Base-by-base conservation (phyloP, 1,140 invertebrate species). In the Drosophila santomea region DNA sequence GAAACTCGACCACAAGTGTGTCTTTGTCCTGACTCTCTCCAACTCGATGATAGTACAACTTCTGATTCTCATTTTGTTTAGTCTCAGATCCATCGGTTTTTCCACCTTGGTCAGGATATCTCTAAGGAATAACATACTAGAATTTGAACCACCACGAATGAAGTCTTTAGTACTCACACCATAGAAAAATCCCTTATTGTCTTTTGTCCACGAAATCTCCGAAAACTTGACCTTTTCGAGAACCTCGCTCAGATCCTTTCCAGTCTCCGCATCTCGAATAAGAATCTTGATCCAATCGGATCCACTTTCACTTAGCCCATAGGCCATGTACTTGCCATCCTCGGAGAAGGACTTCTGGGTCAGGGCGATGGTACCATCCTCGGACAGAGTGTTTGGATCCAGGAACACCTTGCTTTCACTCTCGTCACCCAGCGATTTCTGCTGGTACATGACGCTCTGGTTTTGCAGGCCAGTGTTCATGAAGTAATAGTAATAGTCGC, bases 401-500 rank as follows among this genome's bases (percentile, higher is more conserved):
- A 99, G 93, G 93, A 99, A 99, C n/a, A 98, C 95, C 78, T 93
- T 93, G 3, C 97, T 94, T 88, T 99, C 96, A 38, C 97, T 94
- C 88, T 99, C 96, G 35, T 94, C 95, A 39, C 96, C 94, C 58
- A 99, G 92, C 6, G 94, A 94, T 72, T 98, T 96, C 94, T 98
- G 97, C 10, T 98, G 95, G 93, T 99, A 99, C 62, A 99, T 93
- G 8, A 99, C 98, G 94, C 97, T 97, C 92, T 99, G 98, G 92
- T 99, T 99, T 93, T 99, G 98, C 20, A 99, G 94, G n/a, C 98
- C 99, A 32, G 96, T 96, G 93, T 99, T 99, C 93, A 97, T 96
- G 76, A 95, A 97, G 93, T 97, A 98, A 93, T 97, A 99, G 92
- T 98, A 99, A 92, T 95, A 95, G 62, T 96, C 93, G 12, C 98